Percentiles rank a stretch among this genome's conserved stretches.
phyloP scores from a whole-genome alignment of 2,797 vertebrate species.

The Lutjanus campechanus region DNA sequence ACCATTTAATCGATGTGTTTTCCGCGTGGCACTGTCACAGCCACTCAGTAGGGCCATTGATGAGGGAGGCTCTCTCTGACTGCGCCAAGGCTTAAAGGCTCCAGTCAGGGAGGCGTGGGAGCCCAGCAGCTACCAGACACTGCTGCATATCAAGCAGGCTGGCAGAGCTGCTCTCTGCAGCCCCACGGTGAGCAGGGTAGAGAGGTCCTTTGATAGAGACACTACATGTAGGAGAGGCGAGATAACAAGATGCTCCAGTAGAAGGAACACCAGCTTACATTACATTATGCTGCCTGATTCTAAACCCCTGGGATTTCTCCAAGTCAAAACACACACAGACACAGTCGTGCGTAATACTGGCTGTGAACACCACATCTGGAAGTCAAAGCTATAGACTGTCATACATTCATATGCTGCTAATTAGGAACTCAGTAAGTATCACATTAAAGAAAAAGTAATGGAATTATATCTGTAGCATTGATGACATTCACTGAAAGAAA shows the following conservation, averaged over 20 bases:
- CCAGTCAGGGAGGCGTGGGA: slow-evolving; percentile 78
- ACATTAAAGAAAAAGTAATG: slow-evolving; percentile 23
- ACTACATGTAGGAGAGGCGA: slow-evolving; percentile 59
- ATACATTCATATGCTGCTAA: slow-evolving; percentile 6
- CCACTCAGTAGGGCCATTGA: slow-evolving; percentile 82
- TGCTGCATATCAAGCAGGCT: slow-evolving; percentile 83
- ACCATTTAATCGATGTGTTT: slow-evolving; percentile 80
- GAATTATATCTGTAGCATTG: slow-evolving; percentile 21
- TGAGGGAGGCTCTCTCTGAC: slow-evolving; percentile 74
- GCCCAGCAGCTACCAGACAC: slow-evolving; percentile 78
- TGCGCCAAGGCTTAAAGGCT: slow-evolving; percentile 79
- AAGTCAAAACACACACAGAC: slow-evolving; percentile 57
- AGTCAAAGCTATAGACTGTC: slow-evolving; percentile 8
- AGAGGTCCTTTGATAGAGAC: slow-evolving; percentile 76
- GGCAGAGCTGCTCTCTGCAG: slow-evolving; percentile 71
- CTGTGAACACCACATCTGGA: slow-evolving; percentile 36
- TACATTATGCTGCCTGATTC: slow-evolving; percentile 60
- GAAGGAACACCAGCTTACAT: slow-evolving; percentile 66
- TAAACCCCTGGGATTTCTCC: slow-evolving; percentile 51
- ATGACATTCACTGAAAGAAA: slow-evolving; percentile 39
- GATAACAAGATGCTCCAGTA: slow-evolving; percentile 73
- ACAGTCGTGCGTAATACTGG: slow-evolving; percentile 5
- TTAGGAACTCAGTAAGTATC: not conserved
- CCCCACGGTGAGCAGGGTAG: slow-evolving; percentile 69
- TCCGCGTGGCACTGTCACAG: slow-evolving; percentile 75